These are phyloP conservation scores for Xerus rutilus DNA, from an alignment of 2,797 vertebrate species.

Conservation along the genomic window DNA sequence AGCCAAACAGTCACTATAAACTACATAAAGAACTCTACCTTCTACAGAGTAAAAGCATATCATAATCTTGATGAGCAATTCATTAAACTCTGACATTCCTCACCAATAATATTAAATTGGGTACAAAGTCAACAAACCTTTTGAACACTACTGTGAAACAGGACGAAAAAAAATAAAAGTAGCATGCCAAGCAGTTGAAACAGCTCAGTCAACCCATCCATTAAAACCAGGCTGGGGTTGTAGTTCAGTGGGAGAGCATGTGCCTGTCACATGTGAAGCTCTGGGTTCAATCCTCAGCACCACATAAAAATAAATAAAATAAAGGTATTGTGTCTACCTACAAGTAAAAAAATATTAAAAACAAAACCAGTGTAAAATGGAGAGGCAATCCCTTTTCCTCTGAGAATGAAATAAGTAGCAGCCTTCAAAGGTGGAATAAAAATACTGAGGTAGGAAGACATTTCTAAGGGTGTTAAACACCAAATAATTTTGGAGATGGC, in stretches of 20 bases:
- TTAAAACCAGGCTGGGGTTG: not conserved
- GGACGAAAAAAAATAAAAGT: slow-evolving; percentile 1
- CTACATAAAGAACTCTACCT: not conserved
- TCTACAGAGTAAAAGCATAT: not conserved
- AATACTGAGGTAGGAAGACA: not conserved
- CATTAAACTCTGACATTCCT: not conserved
- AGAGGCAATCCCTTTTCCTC: not conserved
- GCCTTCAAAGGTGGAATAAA: not conserved
- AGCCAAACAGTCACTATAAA: not conserved
- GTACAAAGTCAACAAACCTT: slow-evolving; percentile 1
- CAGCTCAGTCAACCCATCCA: not conserved
- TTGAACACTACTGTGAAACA: slow-evolving; percentile 18
- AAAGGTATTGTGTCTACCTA: too few species aligned
- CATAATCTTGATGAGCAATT: not conserved
- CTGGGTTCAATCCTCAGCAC: too few species aligned
- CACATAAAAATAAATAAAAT: too few species aligned
- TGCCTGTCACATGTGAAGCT: too few species aligned
- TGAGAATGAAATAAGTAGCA: not conserved
- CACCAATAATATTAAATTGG: not conserved
- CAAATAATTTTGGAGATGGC: not conserved
- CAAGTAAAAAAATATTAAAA: too few species aligned
- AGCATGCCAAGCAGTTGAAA: not conserved
- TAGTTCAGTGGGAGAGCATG: too few species aligned
- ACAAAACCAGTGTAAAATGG: not conserved
- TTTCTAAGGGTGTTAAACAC: not conserved